Base-by-base conservation (phyloP, 37 sponge, comb jelly and placozoan genomes). In the Diacarnus erythraeanus region DNA sequence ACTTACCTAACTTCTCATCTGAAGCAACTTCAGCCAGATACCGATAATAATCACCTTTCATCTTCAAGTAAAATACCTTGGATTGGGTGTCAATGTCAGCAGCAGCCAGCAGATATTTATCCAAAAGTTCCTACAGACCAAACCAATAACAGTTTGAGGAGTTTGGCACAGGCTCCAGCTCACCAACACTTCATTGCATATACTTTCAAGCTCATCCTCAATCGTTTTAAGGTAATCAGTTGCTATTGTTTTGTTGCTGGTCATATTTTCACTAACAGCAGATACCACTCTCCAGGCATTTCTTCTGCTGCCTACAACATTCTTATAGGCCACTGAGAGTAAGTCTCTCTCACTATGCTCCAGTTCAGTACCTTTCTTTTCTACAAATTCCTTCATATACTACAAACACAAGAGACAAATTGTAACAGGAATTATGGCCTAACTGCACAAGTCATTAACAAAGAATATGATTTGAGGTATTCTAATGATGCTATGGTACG, bases 11-110 rank as follows among this genome's bases (percentile, higher is more conserved):
- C n/a, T n/a, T n/a, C n/a, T 61, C 80, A 5, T 75, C 90, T 33
- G 51, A 60, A 1, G 73, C 79, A 44, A 98, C 91, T 65, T 98
- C 99, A 25, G 96, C 92, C 29, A 96, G 71, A 64, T 98, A 98
- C 0, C 99, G 81, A 40, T 84, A 94, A 69, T 98, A 98, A 68
- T 98, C 99, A 30, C 96, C 99, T 60, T 95, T 93, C 99, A 98
- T 98, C 69, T 98, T 98, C 30, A 80, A 69, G 69, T 94, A 98
- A 77, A 98, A 98, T 0, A 98, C 96, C 61, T 89, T 80, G 9
- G 77, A 65, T 65, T 94, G 94, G 31, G 3, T 9, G 2, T 80
- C 75, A 1, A 38, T 61, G 10, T 74, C 37, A 35, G 44, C 63
- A 4, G 56, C 26, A 20, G 67, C 56, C 22, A 47, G 41, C 64